Conservation (phyloP, 2,797 vertebrate species). For the Hoplostethus mediterraneus region DNA sequence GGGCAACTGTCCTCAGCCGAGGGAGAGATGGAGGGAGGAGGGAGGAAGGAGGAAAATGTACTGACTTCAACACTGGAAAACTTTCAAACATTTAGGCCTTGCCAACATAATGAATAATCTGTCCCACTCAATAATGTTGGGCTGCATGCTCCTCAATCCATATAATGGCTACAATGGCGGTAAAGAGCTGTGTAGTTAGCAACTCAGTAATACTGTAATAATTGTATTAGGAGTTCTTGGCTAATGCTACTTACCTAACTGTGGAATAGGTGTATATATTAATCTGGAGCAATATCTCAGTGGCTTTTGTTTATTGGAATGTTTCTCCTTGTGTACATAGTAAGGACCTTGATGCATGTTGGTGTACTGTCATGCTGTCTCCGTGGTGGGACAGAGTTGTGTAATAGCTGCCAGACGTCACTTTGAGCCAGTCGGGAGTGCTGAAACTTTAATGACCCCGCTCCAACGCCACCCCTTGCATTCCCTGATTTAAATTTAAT, state of each 20-base stretch:
- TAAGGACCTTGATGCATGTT: conserved; percentile 39
- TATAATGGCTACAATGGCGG: conserved; percentile 38
- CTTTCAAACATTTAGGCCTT: conserved; percentile 78
- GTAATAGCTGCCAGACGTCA: conserved; percentile 73
- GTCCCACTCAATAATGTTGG: conserved; percentile 74
- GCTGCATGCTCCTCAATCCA: conserved; percentile 39
- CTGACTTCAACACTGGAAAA: conserved; percentile 81
- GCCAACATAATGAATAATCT: conserved; percentile 81
- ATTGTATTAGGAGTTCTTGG: conserved; percentile 13
- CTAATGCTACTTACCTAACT: conserved; percentile 4
- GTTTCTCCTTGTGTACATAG: conserved; percentile 41
- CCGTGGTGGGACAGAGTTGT: conserved; percentile 61
- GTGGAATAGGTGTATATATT: conserved; percentile 3
- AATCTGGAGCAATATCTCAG: background rate
- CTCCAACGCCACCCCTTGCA: conserved; percentile 18
- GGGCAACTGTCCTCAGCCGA: conserved; percentile 65
- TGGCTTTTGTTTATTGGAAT: conserved; percentile 39
- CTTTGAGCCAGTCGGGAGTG: conserved; percentile 62
- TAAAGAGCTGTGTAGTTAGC: conserved; percentile 35
- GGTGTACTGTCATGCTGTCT: conserved; percentile 27
- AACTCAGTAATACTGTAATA: conserved; percentile 20
- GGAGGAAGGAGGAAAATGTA: conserved; percentile 73
- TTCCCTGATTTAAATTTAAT: conserved; percentile 67
- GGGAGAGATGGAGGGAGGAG: conserved; percentile 57
- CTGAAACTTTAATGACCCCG: conserved; percentile 76